phyloP scores from a whole-genome alignment of 1,140 invertebrate genomes.

The Camponotus pennsylvanicus region DNA sequence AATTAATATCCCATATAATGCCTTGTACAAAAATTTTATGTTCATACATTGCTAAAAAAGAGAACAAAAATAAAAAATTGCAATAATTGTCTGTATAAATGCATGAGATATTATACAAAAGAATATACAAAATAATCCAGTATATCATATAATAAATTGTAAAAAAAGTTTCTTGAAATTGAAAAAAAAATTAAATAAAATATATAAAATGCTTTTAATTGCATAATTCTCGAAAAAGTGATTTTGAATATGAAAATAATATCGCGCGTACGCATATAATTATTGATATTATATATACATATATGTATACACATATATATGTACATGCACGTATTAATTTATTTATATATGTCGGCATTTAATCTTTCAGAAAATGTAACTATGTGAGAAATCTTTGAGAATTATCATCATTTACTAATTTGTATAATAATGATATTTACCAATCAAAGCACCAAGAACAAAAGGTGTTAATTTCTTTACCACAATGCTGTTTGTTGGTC shows the following conservation, averaged over 20 bases:
- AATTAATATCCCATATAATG: conserved; percentile 99
- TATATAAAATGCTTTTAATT: not conserved
- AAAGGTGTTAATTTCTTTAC: conserved; percentile 97
- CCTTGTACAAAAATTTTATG: conserved; percentile 99
- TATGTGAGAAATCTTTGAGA: not conserved
- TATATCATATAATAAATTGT: not conserved
- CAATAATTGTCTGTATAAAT: conserved; percentile 8
- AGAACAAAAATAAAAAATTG: conserved; percentile 80
- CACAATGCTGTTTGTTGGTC: conserved; percentile 99
- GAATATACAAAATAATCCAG: conserved; percentile 24
- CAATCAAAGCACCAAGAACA: conserved; percentile 97
- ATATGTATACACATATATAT: too few species aligned
- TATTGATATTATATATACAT: too few species aligned
- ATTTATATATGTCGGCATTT: not conserved
- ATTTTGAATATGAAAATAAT: not conserved
- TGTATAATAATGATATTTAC: conserved; percentile 86
- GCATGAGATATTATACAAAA: conserved; percentile 26
- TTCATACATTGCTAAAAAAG: conserved; percentile 95
- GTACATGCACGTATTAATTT: not conserved
- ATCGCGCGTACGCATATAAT: too few species aligned
- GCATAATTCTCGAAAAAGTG: not conserved
- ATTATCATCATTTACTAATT: not conserved
- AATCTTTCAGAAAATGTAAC: not conserved
- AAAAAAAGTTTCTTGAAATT: not conserved
- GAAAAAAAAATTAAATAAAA: not conserved